These are phyloP conservation scores for Eristalis pertinax DNA, from an alignment of 2,888 invertebrate species.

Conservation along the genomic window DNA sequence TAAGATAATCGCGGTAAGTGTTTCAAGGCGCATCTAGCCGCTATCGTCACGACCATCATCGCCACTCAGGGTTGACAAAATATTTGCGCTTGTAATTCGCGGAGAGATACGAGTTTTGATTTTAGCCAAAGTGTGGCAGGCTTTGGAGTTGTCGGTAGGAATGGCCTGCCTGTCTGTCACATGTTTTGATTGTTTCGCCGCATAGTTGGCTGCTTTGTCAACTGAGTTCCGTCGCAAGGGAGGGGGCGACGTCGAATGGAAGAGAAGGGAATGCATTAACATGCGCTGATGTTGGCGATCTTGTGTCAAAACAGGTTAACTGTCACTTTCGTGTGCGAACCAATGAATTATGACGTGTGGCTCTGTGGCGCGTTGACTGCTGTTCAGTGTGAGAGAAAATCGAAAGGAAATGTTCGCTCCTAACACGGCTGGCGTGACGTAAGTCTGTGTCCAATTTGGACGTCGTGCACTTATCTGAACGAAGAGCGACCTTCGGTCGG, in stretches of 20 bases:
- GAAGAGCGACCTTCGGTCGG: background rate
- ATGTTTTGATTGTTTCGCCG: conserved; percentile 27
- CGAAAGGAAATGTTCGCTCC: background rate
- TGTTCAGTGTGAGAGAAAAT: background rate
- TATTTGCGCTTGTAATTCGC: conserved; percentile 6
- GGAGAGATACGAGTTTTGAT: background rate
- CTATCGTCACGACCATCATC: conserved; percentile 11
- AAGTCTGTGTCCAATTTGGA: background rate
- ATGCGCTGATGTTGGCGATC: background rate
- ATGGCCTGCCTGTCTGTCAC: conserved; percentile 27
- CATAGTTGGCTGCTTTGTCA: conserved; percentile 4
- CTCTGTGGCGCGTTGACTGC: background rate
- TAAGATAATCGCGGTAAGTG: conserved; percentile 52
- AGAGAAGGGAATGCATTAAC: background rate
- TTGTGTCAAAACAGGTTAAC: conserved; percentile 18
- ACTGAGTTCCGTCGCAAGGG: background rate
- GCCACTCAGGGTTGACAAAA: conserved; percentile 11
- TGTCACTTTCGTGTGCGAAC: background rate
- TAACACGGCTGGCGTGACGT: background rate
- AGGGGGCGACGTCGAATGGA: background rate
- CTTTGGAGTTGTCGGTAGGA: background rate
- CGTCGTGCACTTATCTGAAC: background rate
- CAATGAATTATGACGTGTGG: conserved; percentile 1
- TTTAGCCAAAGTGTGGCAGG: background rate
- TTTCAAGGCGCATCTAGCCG: background rate